Evolutionary conservation across 2,113 vertebrate species (phyloP).

Genomic region (Pterophyllum scalare): DNA sequence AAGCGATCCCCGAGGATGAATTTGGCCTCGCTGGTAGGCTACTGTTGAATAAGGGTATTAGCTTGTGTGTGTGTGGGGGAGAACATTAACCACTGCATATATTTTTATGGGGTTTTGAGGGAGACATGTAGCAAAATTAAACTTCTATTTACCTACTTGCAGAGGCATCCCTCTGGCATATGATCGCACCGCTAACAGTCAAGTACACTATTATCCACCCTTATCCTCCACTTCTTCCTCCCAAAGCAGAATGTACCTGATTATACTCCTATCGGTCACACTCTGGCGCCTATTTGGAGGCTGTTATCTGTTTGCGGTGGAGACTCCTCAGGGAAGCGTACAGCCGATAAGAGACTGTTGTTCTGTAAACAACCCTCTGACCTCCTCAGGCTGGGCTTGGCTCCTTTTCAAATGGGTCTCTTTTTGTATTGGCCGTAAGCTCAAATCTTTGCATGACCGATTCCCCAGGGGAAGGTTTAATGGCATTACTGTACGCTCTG

Average conservation of each 20-base stretch:
- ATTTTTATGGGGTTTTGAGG: constrained; percentile 6
- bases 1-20: constrained; percentile 60
- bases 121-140: neutral
- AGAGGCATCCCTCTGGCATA: constrained; percentile 22
- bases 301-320: constrained; percentile 70
- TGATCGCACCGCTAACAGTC: constrained; percentile 37
- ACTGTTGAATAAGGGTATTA: constrained; percentile 25
- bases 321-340: constrained; percentile 70
- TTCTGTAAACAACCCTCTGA: constrained; percentile 78
- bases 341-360: constrained; percentile 74
- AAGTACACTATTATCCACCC: constrained; percentile 41
- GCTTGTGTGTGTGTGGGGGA: neutral
- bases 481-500: constrained; percentile 61
- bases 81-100: neutral
- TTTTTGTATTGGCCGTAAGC: constrained; percentile 55
- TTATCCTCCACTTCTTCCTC: constrained; percentile 51
- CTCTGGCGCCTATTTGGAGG: constrained; percentile 64
- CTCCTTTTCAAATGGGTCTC: constrained; percentile 57
- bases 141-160: constrained; percentile 1
- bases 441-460: constrained; percentile 58
- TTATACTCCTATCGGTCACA: constrained; percentile 70
- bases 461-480: constrained; percentile 61
- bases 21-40: constrained; percentile 28
- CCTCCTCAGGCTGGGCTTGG: constrained; percentile 63
- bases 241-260: constrained; percentile 67